Percentiles rank a stretch among this genome's conserved stretches.
Conservation (phyloP, 2,113 vertebrate species). For the Tympanuchus pallidicinctus region DNA sequence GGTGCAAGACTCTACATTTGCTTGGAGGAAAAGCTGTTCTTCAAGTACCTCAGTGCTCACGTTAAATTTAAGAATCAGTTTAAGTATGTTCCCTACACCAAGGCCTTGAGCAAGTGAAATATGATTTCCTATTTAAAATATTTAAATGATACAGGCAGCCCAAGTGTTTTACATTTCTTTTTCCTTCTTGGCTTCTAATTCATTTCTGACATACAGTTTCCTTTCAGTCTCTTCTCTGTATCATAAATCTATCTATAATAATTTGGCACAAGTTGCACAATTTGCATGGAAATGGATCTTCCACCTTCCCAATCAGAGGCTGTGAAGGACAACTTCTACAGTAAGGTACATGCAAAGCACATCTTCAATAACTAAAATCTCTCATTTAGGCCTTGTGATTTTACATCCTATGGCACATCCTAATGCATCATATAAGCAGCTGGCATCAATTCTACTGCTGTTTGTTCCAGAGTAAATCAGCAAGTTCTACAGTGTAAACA, state of each 20-base stretch:
- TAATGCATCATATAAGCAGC: neutral
- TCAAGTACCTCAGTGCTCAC: neutral
- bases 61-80: slow-evolving; percentile 51
- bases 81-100: slow-evolving; percentile 18
- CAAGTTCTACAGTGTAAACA: neutral
- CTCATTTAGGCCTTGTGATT: neutral
- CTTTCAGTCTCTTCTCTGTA: slow-evolving; percentile 33
- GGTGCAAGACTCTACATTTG: no score
- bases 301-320: neutral
- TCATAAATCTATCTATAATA: slow-evolving; percentile 42
- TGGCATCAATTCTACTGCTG: slow-evolving; percentile 22
- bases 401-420: neutral
- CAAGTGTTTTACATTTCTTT: slow-evolving; percentile 58
- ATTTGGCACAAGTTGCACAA: neutral
- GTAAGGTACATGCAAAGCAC: neutral
- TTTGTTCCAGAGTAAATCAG: slow-evolving; percentile 8
- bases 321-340: neutral
- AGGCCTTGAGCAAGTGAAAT: slow-evolving; percentile 57
- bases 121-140: slow-evolving; percentile 67
- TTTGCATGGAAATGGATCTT: slow-evolving; percentile 31
- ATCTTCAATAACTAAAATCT: neutral
- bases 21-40: neutral
- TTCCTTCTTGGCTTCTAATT: slow-evolving; percentile 51
- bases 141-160: slow-evolving; percentile 61
- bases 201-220: slow-evolving; percentile 68